Evolutionary conservation across 2,113 vertebrate species (phyloP), one percentile per base, ranked within the genome.

Genomic region (Cichladusa arquata): DNA sequence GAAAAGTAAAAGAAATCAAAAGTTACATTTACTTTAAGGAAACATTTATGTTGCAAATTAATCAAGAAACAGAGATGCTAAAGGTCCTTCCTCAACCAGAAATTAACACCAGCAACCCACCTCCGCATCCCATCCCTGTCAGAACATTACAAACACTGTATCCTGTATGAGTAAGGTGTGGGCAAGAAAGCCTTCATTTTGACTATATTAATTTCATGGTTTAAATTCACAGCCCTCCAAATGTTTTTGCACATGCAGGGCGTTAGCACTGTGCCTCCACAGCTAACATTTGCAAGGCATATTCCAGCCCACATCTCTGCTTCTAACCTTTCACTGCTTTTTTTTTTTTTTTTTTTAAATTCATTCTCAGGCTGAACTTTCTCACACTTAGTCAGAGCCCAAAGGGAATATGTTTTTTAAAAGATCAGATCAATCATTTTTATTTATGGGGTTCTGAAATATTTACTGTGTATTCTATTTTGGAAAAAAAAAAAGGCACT

Each of bases 331-430:
- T 70, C 79, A 70, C 56, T 91, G 87, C 45, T 90, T 95, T 81
- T 73, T 51, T 51, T 50, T 73, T 51, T 51, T 50, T 50, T 26
- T 50, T 51, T 51, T 51, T 51, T 29, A 6, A 51, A 29, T 54
- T 58, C 71, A 48, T 62, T 93, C 40, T 86, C 45, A 77, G 64
- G 34, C 54, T 95, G 85, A 96, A 88, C 93, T 92, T 95, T 94
- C 90, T 94, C 85, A 90, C 40, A 78, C 74, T 94, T 92, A 93
- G 83, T 88, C 87, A 94, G 74, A 86, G 58, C 81, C 95, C 79
- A 90, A 91, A 93, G 79, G 87, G 67, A 53, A 70, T 14, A 65
- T 4, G 47, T 71, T 91, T 91, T 87, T 87, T 82, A 86, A 95
- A 95, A 93, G 33, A 92, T 51, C 71, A 86, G 72, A 31, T 64